Evolutionary conservation across 2,113 vertebrate species (phyloP).

Genomic region (Lepisosteus osseus): DNA sequence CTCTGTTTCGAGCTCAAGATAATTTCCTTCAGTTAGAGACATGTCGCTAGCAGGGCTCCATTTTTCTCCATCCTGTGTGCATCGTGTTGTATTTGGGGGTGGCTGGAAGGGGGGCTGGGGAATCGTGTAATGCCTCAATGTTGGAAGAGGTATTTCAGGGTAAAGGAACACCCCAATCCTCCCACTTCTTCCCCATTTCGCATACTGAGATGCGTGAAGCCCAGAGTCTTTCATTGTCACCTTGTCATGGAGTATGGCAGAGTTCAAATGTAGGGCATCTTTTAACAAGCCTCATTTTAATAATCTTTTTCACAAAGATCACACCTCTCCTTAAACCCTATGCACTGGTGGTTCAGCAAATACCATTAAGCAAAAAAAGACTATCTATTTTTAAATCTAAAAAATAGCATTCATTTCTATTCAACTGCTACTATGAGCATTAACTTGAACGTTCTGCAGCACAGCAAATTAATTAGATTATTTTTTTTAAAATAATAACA

Average conservation of each 20-base stretch:
- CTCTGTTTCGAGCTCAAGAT: constrained; percentile 47
- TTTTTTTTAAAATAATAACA: no score
- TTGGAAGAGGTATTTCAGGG: background rate
- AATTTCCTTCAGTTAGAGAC: constrained; percentile 62
- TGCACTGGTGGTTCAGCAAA: no score
- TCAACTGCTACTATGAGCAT: no score
- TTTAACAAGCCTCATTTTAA: background rate
- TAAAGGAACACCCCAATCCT: background rate
- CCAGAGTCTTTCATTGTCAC: background rate
- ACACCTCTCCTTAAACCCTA: no score
- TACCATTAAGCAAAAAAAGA: no score
- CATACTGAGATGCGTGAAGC: constrained; percentile 8
- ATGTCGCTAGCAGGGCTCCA: constrained; percentile 36
- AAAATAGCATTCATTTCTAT: no score
- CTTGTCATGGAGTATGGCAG: background rate
- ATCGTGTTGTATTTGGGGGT: constrained; percentile 22
- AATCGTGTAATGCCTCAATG: constrained; percentile 3
- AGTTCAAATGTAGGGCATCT: constrained; percentile 11
- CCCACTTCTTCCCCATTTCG: background rate
- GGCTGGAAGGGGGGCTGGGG: constrained; percentile 50
- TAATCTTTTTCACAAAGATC: no score
- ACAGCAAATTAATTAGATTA: no score
- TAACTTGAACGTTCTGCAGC: no score
- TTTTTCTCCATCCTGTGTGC: constrained; percentile 57
- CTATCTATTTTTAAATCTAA: no score